Conservation (phyloP, 2,113 vertebrate species). For the Tachysurus fulvidraco region DNA sequence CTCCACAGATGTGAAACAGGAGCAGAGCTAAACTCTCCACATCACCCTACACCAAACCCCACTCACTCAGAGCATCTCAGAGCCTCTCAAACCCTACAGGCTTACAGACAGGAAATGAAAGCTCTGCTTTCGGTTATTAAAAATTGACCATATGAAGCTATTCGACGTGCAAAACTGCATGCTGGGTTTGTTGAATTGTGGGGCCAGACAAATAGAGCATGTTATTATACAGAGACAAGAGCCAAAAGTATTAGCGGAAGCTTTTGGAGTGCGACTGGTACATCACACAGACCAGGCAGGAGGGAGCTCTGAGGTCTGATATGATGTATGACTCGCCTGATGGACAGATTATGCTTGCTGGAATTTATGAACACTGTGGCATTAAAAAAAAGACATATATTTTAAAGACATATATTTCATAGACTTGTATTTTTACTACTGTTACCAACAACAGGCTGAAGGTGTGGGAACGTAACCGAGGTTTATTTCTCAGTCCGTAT, state of each 20-base stretch:
- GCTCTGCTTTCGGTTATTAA: constrained; percentile 31
- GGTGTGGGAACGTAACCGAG: background rate
- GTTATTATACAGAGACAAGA: constrained; percentile 10
- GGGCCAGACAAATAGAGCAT: background rate
- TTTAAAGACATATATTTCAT: background rate
- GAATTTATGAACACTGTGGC: background rate
- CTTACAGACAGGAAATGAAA: constrained; percentile 44
- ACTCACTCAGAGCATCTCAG: constrained; percentile 10
- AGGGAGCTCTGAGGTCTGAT: background rate
- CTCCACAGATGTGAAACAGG: background rate
- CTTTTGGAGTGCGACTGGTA: background rate
- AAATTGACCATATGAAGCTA: constrained; percentile 6
- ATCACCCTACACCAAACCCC: background rate
- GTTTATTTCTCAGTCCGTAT: background rate
- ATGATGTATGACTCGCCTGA: constrained; percentile 2
- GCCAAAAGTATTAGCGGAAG: background rate
- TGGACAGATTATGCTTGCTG: background rate
- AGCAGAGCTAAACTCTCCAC: constrained; percentile 1
- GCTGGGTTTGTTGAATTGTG: background rate
- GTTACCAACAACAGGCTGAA: background rate
- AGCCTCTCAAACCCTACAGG: constrained; percentile 16
- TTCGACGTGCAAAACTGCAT: constrained; percentile 23
- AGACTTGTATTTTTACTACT: background rate
- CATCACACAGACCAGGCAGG: background rate
- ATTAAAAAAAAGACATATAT: background rate